Evolutionary conservation across 2,888 invertebrate species (phyloP), one percentile per base, ranked within the genome.

Genomic region (Sussaba pulchella): DNA sequence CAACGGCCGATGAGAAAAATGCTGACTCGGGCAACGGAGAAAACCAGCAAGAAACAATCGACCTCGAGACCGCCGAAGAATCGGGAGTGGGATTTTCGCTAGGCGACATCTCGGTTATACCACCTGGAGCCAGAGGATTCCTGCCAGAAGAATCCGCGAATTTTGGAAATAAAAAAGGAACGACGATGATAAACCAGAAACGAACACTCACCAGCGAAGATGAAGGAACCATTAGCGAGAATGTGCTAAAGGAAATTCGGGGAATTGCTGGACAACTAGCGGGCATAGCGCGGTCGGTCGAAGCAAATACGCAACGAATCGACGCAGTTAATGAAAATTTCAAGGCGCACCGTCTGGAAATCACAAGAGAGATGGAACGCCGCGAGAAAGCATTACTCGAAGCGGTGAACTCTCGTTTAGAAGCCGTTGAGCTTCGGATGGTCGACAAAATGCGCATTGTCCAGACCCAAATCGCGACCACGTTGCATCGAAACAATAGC

Each of bases 61-160:
- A n/a, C n/a, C n/a, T n/a, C n/a, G n/a, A n/a, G n/a, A n/a, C n/a
- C n/a, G n/a, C n/a, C n/a, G 17, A 47, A 0, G 12, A 5, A 17
- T 47, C 14, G 14, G 19, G 47, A 1, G 17, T n/a, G n/a, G n/a
- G n/a, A n/a, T n/a, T n/a, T n/a, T n/a, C n/a, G n/a, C n/a, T n/a
- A n/a, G n/a, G n/a, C n/a, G 47, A 47, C 8, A 47, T 47, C 0
- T 17, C 47, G 5, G 17, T 17, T 4, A 5, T 19, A 5, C 5
- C 14, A 0, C 14, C 8, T 1, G 19, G 0, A 2, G 9, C 0
- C 8, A 47, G 2, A 1, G 5, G 0, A 2, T 47, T 8, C 0
- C 19, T 5, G 1, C 5, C n/a, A 1, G 1, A 1, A 0, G 17
- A 19, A 5, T 2, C 14, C 19, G 19, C n/a, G 0, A 19, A 47